These are phyloP conservation scores for Adela reaumurella DNA, from an alignment of 2,888 invertebrate species.

Conservation along the genomic window DNA sequence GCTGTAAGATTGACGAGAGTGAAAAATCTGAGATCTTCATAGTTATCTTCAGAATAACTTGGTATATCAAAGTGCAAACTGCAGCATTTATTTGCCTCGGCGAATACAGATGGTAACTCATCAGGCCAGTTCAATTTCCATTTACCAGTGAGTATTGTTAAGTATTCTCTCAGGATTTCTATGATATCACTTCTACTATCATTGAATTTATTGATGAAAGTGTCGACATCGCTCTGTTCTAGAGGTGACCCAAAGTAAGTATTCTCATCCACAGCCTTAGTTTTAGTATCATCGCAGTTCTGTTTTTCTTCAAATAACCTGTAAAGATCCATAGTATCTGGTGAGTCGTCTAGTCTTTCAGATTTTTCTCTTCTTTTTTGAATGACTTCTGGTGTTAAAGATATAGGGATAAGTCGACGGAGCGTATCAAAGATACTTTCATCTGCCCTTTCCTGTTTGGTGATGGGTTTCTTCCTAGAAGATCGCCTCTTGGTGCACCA, in stretches of 20 bases:
- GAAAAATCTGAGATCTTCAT: constrained; percentile 31
- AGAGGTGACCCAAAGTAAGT: constrained; percentile 64
- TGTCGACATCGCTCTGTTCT: constrained; percentile 62
- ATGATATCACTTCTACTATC: constrained; percentile 55
- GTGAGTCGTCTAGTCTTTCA: constrained; percentile 51
- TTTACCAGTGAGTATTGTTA: constrained; percentile 54
- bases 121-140: constrained; percentile 66
- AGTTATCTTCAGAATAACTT: constrained; percentile 30
- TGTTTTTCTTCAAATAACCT: constrained; percentile 57
- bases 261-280: constrained; percentile 14
- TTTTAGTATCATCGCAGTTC: constrained; percentile 12
- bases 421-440: constrained; percentile 67
- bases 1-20: constrained; percentile 33
- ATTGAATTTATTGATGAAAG: constrained; percentile 59
- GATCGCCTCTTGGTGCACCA: constrained; percentile 65
- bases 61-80: constrained; percentile 43
- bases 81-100: constrained; percentile 58
- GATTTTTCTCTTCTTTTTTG: constrained; percentile 37
- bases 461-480: constrained; percentile 45
- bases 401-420: constrained; percentile 61
- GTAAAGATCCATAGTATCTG: constrained; percentile 60
- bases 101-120: constrained; percentile 53
- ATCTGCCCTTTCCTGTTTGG: constrained; percentile 55
- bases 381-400: constrained; percentile 44
- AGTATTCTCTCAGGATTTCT: constrained; percentile 58